Percentiles rank a stretch among this genome's conserved stretches.
These are phyloP conservation scores for Chlorops oryzae DNA, from an alignment of 1,140 invertebrate genomes.

Conservation along the genomic window DNA sequence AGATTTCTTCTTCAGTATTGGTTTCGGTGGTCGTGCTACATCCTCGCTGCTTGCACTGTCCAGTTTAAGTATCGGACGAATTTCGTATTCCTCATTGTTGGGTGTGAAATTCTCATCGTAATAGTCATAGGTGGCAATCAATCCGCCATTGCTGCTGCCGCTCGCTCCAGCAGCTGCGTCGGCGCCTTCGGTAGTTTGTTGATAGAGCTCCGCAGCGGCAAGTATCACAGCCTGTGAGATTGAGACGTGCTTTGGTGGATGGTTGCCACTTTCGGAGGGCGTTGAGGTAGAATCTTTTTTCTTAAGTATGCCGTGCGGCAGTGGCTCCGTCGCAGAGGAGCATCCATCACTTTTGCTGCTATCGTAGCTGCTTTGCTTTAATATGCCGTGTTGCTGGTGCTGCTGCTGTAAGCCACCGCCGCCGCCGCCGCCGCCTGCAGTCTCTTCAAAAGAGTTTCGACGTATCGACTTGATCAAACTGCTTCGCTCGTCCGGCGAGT, in stretches of 20 bases:
- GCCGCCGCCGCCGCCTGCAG: slow-evolving; percentile 20
- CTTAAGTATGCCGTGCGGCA: slow-evolving; percentile 72
- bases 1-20: slow-evolving; percentile 79
- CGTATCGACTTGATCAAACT: slow-evolving; percentile 47
- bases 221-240: slow-evolving; percentile 64
- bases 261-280: slow-evolving; percentile 44
- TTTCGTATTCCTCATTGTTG: slow-evolving; percentile 52
- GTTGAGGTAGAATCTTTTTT: slow-evolving; percentile 58
- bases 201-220: slow-evolving; percentile 54
- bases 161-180: slow-evolving; percentile 12
- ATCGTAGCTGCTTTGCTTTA: slow-evolving; percentile 61
- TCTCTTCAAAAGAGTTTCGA: slow-evolving; percentile 48
- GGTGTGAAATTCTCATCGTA: slow-evolving; percentile 42
- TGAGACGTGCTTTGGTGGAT: slow-evolving; percentile 57
- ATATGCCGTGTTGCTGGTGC: slow-evolving; percentile 56
- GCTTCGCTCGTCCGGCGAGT: slow-evolving; percentile 44
- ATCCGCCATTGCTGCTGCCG: slow-evolving; percentile 47
- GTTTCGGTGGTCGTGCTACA: slow-evolving; percentile 55
- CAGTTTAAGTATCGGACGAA: slow-evolving; percentile 69
- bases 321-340: slow-evolving; percentile 53
- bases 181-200: slow-evolving; percentile 20
- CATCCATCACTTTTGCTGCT: slow-evolving; percentile 54
- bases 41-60: slow-evolving; percentile 38
- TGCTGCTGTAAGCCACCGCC: slow-evolving; percentile 5
- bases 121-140: too few relatives aligned